phyloP scores from a whole-genome alignment of 64 coral and sea anemone species.

The Acropora tenuis region DNA sequence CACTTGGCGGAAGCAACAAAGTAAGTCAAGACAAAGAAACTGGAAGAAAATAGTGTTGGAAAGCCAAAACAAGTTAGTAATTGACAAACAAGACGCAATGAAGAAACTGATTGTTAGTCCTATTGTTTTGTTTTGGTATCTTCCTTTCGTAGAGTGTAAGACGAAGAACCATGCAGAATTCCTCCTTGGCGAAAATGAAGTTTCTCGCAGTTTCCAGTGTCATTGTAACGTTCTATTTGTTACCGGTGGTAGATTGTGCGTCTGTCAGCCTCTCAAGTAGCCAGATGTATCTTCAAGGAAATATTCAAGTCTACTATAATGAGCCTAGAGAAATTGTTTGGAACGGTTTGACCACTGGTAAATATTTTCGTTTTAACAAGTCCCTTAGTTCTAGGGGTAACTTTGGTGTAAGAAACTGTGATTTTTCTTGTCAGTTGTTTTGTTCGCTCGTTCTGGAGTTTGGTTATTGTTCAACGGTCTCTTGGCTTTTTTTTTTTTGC shows the following conservation, averaged over 20 bases:
- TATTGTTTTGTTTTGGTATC: neutral
- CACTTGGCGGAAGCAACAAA: too few species aligned
- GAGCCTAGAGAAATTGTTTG: neutral
- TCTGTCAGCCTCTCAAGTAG: constrained; percentile 15
- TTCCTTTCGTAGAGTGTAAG: neutral
- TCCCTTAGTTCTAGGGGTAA: too few species aligned
- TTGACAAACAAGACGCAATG: neutral
- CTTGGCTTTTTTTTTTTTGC: too few species aligned
- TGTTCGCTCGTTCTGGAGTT: too few species aligned
- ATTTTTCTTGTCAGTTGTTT: too few species aligned
- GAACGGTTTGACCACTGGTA: constrained; percentile 25
- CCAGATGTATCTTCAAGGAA: constrained; percentile 2
- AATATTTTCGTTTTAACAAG: neutral
- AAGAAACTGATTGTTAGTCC: neutral
- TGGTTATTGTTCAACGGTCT: too few species aligned
- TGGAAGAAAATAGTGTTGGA: too few species aligned
- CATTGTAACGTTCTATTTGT: neutral
- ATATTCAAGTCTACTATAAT: constrained; percentile 7
- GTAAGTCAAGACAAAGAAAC: too few species aligned
- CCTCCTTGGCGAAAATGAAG: neutral
- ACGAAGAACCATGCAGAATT: neutral
- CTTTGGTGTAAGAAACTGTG: too few species aligned
- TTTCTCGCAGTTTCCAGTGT: neutral
- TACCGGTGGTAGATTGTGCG: neutral
- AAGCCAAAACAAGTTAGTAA: too few species aligned